Base-by-base conservation (phyloP, 2,797 vertebrate genomes). In the Sebastiscus tertius region DNA sequence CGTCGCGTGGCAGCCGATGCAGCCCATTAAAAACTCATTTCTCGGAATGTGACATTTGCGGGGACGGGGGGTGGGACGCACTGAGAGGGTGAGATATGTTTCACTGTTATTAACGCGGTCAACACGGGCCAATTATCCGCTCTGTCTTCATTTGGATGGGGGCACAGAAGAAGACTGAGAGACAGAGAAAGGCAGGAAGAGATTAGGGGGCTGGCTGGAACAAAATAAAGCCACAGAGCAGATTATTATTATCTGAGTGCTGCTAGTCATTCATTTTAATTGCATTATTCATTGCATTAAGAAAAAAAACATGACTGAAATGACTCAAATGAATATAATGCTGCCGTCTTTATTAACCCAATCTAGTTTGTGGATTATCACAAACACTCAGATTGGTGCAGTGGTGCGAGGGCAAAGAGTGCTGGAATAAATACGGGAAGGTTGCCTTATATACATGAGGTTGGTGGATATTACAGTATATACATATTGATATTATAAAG, bases 1-100 rank as follows among this genome's bases (percentile, higher is more conserved):
- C 20, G 22, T 58, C 2, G 8, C 16, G 62, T 26, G 56, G 58
- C 18, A 54, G 68, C 33, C 75, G 27, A 6, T 1, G 29, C 24
- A 55, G 61, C 36, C 54, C 62, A 84, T 86, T 86, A 82, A 80
- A 88, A 80, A 36, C 27, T 65, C 5, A 80, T 82, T 82, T 88
- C 79, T 72, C 6, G 73, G 56, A 61, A 74, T 33, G 67, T 72
- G 77, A 77, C 79, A 75, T 82, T 75, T 75, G 55, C 62, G 63
- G 6, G 16, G 18, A 36, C 1, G 34, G 14, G 20, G 7, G 12
- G 3, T 6, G 49, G 33, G 39, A 14, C 2, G 9, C 46, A 8
- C 10, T 36, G 68, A 39, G 20, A 31, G 31, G 52, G 54, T 4
- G 22, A 75, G 72, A 65, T 69, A 54, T 60, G 70, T 79, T 79